Evolutionary conservation across 2,113 vertebrate species (phyloP).

Genomic region (Leucosticte australis): DNA sequence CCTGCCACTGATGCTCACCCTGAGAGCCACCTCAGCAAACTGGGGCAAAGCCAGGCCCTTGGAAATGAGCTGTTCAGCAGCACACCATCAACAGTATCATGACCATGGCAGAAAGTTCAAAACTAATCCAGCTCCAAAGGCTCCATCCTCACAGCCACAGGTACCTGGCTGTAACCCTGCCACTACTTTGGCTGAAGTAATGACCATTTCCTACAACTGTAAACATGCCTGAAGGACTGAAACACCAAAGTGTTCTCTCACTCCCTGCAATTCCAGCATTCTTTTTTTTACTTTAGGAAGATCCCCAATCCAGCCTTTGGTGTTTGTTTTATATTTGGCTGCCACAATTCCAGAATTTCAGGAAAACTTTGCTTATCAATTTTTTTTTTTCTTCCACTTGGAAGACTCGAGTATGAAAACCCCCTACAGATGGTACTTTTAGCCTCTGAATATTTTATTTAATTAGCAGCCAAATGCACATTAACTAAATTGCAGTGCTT

Average conservation of each 20-base stretch:
- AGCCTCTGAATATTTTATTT: not conserved
- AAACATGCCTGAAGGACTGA: not conserved
- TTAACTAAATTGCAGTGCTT: not conserved
- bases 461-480: not conserved
- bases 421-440: not conserved
- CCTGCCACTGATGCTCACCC: not conserved
- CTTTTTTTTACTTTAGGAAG: not conserved
- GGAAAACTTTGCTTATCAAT: not conserved
- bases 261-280: not conserved
- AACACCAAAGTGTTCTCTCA: not conserved
- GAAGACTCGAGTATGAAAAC: not conserved
- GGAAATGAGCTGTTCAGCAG: not conserved
- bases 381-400: not conserved
- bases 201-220: not conserved
- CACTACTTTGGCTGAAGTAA: not conserved
- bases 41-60: not conserved
- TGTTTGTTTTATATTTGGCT: not conserved
- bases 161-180: not conserved
- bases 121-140: not conserved
- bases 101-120: not conserved
- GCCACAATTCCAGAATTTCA: not conserved
- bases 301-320: not conserved
- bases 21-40: not conserved
- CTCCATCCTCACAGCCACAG: not conserved
- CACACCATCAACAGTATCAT: fast-evolving